phyloP scores from a whole-genome alignment of 2,888 invertebrate genomes.

The Unio pictorum region DNA sequence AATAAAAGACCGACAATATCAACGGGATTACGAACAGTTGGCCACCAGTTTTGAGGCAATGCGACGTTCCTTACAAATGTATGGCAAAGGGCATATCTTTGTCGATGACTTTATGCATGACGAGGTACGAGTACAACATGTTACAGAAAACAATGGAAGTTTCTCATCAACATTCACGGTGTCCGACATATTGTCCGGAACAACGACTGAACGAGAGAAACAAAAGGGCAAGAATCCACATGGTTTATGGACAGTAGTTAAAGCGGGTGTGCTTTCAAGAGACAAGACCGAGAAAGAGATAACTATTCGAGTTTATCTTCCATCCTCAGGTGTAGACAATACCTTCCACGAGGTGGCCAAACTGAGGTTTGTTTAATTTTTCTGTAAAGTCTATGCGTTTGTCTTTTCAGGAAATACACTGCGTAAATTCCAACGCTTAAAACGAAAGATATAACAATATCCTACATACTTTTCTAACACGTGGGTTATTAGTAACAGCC shows the following conservation, averaged over 20 bases:
- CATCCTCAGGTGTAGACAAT: conserved; percentile 33
- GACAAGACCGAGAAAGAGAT: conserved; percentile 24
- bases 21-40: conserved; percentile 38
- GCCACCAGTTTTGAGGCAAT: conserved; percentile 40
- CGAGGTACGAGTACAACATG: conserved; percentile 25
- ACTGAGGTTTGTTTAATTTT: conserved; percentile 37
- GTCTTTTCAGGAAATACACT: no score
- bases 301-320: conserved; percentile 43
- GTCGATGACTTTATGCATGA: conserved; percentile 43
- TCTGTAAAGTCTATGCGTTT: no score
- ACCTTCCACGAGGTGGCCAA: conserved; percentile 53
- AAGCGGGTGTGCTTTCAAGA: conserved; percentile 26
- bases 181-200: conserved; percentile 7
- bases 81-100: conserved; percentile 43
- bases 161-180: conserved; percentile 18
- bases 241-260: conserved; percentile 41
- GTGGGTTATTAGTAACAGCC: no score
- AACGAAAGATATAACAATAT: no score
- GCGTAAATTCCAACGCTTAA: no score
- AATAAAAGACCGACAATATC: conserved; percentile 24
- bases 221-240: conserved; percentile 8
- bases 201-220: background rate
- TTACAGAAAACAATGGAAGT: conserved; percentile 12
- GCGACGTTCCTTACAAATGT: conserved; percentile 37
- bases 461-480: no score